A percentile compares a stretch with the other conserved stretches of the same genome.
These are phyloP conservation scores for Acanthoscelides obtectus DNA, from an alignment of 2,888 invertebrate species.

Conservation along the genomic window DNA sequence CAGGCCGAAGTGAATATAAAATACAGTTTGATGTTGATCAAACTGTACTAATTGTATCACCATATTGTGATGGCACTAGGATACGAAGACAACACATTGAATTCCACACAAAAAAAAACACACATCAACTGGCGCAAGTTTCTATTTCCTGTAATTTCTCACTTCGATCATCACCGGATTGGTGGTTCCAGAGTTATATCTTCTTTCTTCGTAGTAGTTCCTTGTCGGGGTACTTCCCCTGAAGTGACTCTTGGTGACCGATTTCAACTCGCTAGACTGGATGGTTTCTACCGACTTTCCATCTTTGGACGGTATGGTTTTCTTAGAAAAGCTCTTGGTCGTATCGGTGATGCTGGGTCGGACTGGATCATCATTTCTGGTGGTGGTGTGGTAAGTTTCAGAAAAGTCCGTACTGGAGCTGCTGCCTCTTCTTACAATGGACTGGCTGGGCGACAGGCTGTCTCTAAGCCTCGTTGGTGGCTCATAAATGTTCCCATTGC, in stretches of 20 bases:
- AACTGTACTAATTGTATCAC: too few species aligned
- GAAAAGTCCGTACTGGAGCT: constrained; percentile 67
- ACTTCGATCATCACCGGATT: constrained; percentile 61
- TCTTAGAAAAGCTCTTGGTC: constrained; percentile 65
- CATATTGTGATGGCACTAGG: background rate
- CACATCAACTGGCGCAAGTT: background rate
- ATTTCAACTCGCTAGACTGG: constrained; percentile 66
- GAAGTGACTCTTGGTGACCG: constrained; percentile 54
- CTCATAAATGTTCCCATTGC: constrained; percentile 44
- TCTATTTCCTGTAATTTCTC: constrained; percentile 41
- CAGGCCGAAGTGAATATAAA: too few species aligned
- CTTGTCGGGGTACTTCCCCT: constrained; percentile 18
- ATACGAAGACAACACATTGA: background rate
- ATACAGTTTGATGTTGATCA: too few species aligned
- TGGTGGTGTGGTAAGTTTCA: constrained; percentile 66
- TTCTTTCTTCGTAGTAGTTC: constrained; percentile 53
- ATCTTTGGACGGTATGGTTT: constrained; percentile 60
- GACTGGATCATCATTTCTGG: constrained; percentile 61
- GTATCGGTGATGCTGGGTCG: constrained; percentile 68
- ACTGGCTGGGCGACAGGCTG: constrained; percentile 35
- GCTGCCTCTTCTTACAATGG: constrained; percentile 58
- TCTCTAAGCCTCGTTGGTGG: constrained; percentile 44
- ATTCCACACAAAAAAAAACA: background rate
- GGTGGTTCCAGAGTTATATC: constrained; percentile 37
- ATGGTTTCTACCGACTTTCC: constrained; percentile 64